Conservation (phyloP, 2,797 vertebrate species). For the Novumbra hubbsi region DNA sequence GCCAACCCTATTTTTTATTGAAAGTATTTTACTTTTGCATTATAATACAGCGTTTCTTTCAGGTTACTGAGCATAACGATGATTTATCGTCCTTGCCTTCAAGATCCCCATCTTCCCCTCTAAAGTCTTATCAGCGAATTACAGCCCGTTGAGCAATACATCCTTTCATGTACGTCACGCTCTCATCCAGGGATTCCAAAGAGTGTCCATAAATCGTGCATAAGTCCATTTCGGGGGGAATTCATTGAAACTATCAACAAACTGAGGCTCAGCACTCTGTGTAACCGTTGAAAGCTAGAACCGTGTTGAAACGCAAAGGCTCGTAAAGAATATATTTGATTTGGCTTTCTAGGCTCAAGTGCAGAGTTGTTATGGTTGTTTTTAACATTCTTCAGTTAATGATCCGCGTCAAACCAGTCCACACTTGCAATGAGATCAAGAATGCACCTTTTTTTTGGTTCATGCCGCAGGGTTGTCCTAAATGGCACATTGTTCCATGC, state of each 20-base stretch:
- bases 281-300: conserved; percentile 38
- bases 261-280: not conserved
- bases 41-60: conserved; percentile 40
- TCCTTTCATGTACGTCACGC: conserved; percentile 46
- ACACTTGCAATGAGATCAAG: conserved; percentile 33
- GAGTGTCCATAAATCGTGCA: conserved; percentile 57
- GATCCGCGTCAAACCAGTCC: conserved; percentile 59
- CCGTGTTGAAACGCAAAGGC: conserved; percentile 47
- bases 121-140: conserved; percentile 63
- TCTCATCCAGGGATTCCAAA: conserved; percentile 64
- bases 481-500: not conserved
- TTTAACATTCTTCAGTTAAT: conserved; percentile 69
- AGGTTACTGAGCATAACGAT: conserved; percentile 37
- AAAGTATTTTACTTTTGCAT: conserved; percentile 45
- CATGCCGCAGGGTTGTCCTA: not conserved
- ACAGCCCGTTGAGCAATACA: conserved; percentile 51
- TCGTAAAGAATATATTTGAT: conserved; percentile 70
- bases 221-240: not conserved
- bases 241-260: conserved; percentile 51
- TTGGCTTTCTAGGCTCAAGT: conserved; percentile 55
- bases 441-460: conserved; percentile 9
- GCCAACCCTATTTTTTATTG: conserved; percentile 25
- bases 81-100: conserved; percentile 51
- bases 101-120: conserved; percentile 56
- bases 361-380: conserved; percentile 47